Base-by-base conservation (phyloP, 2,797 vertebrate genomes). In the Etheostoma nigrum region DNA sequence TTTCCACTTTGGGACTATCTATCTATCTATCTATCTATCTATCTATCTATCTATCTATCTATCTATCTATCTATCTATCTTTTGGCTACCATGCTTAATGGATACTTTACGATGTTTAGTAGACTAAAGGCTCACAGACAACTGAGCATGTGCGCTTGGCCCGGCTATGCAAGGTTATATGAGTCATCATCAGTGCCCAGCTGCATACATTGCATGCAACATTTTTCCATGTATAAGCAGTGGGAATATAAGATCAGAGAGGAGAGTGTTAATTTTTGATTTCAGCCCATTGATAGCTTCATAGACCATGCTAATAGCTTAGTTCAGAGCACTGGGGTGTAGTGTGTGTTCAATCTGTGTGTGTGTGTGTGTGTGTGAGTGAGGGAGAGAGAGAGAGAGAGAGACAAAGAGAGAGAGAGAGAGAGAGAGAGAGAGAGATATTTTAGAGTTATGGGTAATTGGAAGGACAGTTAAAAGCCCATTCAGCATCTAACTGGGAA, bases 401-500 rank as follows among this genome's bases (percentile, higher is more conserved):
- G 27, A 9, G 19, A 45, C n/a, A n/a, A n/a, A n/a, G n/a, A n/a
- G 44, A 45, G 57, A 14, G 33, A 58, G 30, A 30, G 45, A 63
- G 5, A 55, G 21, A 59, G 33, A 42, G 57, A 16, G 36, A 15
- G 30, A 40, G 10, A 63, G 36, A 66, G 51, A 64, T 25, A 27
- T 55, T 62, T 51, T 1, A 72, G 54, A 67, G 66, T 49, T 33
- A 45, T 42, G 21, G 53, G 59, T 57, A 40, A 44, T 30, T 19
- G 67, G 57, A 72, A 42, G 23, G 63, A 77, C 71, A 79, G 67
- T 65, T 77, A 77, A 79, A 82, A 81, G 70, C 66, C 79, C 80
- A 75, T 51, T 65, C 51, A 67, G 77, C 19, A 69, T 72, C 85
- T 79, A 52, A 86, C 70, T 74, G 70, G 85, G 86, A 90, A 85